Conservation (phyloP, 2,797 vertebrate genomes). For the Furcifer pardalis region DNA sequence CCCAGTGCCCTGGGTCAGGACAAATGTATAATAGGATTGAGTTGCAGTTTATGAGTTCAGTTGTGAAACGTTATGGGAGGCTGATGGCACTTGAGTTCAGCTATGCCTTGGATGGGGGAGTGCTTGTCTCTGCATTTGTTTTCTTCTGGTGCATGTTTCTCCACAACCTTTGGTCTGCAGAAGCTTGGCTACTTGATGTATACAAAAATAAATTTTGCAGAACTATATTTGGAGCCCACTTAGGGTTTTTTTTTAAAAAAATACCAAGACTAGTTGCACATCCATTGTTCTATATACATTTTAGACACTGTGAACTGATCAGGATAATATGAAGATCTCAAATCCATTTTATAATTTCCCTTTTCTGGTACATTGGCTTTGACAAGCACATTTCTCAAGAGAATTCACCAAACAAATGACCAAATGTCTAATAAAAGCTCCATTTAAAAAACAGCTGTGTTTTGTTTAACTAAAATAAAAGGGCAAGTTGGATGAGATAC, state of each 20-base stretch:
- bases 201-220: background rate
- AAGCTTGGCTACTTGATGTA: background rate
- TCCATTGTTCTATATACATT: background rate
- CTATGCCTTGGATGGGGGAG: too few species aligned
- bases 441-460: background rate
- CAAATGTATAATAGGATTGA: too few species aligned
- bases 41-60: too few species aligned
- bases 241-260: background rate
- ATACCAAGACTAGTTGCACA: background rate
- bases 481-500: background rate
- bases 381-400: background rate
- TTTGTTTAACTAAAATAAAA: background rate
- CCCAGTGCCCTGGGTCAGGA: too few species aligned
- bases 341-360: background rate
- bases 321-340: background rate
- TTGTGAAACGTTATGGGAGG: too few species aligned
- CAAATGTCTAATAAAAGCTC: background rate
- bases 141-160: background rate
- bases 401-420: background rate
- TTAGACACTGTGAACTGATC: background rate
- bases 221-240: background rate
- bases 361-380: background rate
- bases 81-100: background rate
- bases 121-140: background rate
- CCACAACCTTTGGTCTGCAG: background rate